Percentiles rank a stretch among this genome's conserved stretches.
Conservation (phyloP, 2,113 vertebrate species). For the Hypocryptadius cinnamomeus region DNA sequence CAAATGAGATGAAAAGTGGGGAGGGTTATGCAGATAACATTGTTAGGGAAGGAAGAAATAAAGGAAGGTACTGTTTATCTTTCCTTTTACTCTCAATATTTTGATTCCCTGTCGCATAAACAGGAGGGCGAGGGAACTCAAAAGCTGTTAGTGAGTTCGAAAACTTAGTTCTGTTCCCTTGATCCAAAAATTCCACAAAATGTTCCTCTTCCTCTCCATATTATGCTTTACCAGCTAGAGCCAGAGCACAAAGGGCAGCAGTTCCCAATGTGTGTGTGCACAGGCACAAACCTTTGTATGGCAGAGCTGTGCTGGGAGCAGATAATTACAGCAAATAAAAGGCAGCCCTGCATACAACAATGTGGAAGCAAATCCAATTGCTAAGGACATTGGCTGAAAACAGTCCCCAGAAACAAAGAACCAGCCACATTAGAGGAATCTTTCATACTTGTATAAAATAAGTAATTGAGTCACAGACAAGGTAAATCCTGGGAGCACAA, state of each 20-base stretch:
- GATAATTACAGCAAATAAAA: slow-evolving; percentile 32
- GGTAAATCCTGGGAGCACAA: slow-evolving; percentile 4
- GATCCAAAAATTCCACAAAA: not conserved
- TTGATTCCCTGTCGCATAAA: not conserved
- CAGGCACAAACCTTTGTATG: not conserved
- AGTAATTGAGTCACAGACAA: not conserved
- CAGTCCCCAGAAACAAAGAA: slow-evolving; percentile 7
- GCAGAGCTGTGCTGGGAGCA: not conserved
- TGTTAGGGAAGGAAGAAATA: slow-evolving; percentile 11
- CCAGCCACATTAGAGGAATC: slow-evolving; percentile 3
- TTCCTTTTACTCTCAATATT: slow-evolving; percentile 32
- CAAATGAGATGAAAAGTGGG: slow-evolving; percentile 5
- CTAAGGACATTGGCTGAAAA: not conserved
- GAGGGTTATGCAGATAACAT: not conserved
- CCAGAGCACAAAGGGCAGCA: not conserved
- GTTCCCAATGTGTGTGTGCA: not conserved
- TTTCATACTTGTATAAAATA: slow-evolving; percentile 15
- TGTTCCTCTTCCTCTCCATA: not conserved
- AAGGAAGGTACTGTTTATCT: slow-evolving; percentile 63
- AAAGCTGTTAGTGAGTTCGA: not conserved
- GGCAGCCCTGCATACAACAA: slow-evolving; percentile 23
- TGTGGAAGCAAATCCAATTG: not conserved
- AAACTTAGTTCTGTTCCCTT: not conserved
- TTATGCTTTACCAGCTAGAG: not conserved
- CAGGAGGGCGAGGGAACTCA: not conserved